Evolutionary conservation across 2,888 invertebrate genomes (phyloP), one percentile per base, ranked within the genome.

Genomic region (Ornithoptera priamus): DNA sequence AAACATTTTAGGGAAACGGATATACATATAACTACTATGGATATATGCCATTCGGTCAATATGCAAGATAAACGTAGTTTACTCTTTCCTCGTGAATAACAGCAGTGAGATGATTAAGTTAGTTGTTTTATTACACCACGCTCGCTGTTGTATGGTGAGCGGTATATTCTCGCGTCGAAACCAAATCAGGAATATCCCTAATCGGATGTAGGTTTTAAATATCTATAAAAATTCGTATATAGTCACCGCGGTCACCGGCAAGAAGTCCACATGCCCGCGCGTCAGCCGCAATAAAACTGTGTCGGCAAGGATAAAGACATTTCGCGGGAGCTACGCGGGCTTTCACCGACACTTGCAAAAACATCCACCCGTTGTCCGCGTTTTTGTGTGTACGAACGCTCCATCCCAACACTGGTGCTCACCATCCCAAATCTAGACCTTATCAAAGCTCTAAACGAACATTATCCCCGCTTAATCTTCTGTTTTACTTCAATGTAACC

Each of bases 301-400:
- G 85, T 82, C 86, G 86, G 87, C 84, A 72, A 75, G 71, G 74
- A 85, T 86, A 88, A 87, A 87, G 88, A 86, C 86, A 87, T 88
- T 85, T 86, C 76, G 77, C 79, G 77, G 77, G 78, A 78, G 76
- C 76, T 79, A 74, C 73, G 75, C 81, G 77, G 73, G 80, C 84
- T 85, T 86, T 85, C 86, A 83, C 85, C 81, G 78, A 76, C 71
- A 71, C 71, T 39, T 70, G 71, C 74, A 77, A 80, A 78, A 78
- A 80, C 71, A 66, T 70, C 78, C 71, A 75, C 73, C 65, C 71
- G 68, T 50, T 50, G 65, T 62, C 63, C 58, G 50, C 36, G 59
- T 72, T 72, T 72, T 68, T 70, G 65, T 65, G 50, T 56, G 39
- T 53, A 46, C 30, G 30, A 30, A 30, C 53, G 65, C 46, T 58